Base-by-base conservation (phyloP, 64 coral and sea anemone species). In the Montipora efflorescens region DNA sequence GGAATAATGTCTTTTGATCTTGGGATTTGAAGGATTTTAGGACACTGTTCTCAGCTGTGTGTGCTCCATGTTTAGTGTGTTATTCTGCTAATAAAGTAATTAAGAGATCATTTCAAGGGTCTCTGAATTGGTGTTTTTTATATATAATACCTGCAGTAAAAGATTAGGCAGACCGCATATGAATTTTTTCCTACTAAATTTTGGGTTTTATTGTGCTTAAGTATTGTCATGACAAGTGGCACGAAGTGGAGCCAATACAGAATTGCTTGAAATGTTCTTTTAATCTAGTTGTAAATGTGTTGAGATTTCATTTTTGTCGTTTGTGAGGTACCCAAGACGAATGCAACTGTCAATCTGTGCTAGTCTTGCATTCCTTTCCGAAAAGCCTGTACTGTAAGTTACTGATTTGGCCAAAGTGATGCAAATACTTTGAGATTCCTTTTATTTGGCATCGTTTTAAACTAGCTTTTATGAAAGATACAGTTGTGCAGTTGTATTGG, bases 41-140 rank as follows among this genome's bases (percentile, higher is more conserved):
- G 72, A 59, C 46, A 36, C 49, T 52, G 19, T 77, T 58, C 59
- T 89, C 87, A 89, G 87, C 87, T 89, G 87, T 48, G 87, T 89
- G 87, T 89, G 87, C 87, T 89, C 87, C 87, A 89, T 89, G 52
- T 89, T 77, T 50, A 36, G 1, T 47, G n/a, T 7, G 19, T 86
- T 22, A 21, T 86, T 2, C 16, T 50, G 45, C 2, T n/a, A 48
- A 48, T 22, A 14, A 67, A 19, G 18, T 23, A 1, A 36, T 47
- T 84, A 21, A 66, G 59, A 84, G 81, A 62, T 58, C 28, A 67
- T 84, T 84, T 84, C 81, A 45, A 45, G 36, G 43, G 18, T 22
- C 58, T 59, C 59, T 84, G 81, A 55, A 84, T 28, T 82, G 8
- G 36, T 36, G 1, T 36, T 36, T 36, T 36, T 36, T 36, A 36